Evolutionary conservation across 2,888 invertebrate species (phyloP).

Genomic region (Laothoe populi): DNA sequence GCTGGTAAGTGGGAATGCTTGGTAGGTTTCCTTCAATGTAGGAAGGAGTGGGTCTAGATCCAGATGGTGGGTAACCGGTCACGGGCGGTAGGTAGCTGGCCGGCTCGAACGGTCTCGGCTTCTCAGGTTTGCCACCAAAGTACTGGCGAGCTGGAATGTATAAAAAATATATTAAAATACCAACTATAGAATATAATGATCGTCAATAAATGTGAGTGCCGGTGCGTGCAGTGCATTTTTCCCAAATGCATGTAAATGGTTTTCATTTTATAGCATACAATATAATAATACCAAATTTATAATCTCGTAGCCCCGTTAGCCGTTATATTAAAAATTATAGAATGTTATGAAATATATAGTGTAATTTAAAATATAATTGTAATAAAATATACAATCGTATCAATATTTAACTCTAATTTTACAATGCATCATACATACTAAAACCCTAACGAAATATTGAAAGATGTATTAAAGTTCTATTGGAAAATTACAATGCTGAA

Average conservation of each 20-base stretch:
- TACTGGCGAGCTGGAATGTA: constrained; percentile 87
- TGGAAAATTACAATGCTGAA: constrained; percentile 3
- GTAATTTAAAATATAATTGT: background rate
- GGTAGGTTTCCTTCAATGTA: constrained; percentile 69
- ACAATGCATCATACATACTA: background rate
- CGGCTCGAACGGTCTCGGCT: constrained; percentile 89
- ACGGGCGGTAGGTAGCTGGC: constrained; percentile 66
- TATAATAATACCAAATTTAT: background rate
- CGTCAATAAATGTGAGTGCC: constrained; percentile 8
- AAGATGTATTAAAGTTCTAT: background rate
- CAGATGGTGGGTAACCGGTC: constrained; percentile 71
- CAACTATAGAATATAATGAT: background rate
- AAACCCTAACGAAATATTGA: background rate
- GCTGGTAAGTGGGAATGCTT: constrained; percentile 38
- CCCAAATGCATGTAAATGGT: background rate
- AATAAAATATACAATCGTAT: background rate
- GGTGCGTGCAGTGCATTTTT: constrained; percentile 21
- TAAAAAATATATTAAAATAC: constrained; percentile 32
- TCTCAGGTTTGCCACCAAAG: constrained; percentile 87
- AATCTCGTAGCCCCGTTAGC: background rate
- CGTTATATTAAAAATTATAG: too few relatives aligned
- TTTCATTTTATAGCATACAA: background rate
- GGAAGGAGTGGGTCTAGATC: constrained; percentile 69
- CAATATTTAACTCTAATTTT: background rate
- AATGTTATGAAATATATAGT: too few relatives aligned